Conservation (phyloP, 2,797 vertebrate genomes). For the Loris lydekkerianus region DNA sequence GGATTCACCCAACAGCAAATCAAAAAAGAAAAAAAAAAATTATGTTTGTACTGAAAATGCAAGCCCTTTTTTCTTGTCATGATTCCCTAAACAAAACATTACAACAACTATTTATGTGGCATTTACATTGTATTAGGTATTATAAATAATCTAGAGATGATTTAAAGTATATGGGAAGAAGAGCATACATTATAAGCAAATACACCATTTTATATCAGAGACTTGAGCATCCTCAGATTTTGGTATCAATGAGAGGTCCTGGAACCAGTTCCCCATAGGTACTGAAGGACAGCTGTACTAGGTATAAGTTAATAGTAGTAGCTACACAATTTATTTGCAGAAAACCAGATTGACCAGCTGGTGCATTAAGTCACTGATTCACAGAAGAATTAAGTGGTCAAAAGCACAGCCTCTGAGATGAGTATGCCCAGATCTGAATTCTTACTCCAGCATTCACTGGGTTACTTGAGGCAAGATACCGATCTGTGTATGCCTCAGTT, state of each 20-base stretch:
- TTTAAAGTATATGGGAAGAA: not conserved
- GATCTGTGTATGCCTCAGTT: not conserved
- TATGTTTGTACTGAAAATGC: not conserved
- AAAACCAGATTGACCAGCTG: not conserved
- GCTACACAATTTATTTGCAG: not conserved
- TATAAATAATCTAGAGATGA: not conserved
- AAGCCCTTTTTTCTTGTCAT: not conserved
- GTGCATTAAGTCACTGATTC: not conserved
- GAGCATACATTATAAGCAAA: not conserved
- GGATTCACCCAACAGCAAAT: not conserved
- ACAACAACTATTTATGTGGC: not conserved
- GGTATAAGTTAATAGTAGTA: not conserved
- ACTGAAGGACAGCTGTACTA: not conserved
- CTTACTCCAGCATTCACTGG: not conserved
- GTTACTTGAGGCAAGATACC: not conserved
- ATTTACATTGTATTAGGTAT: not conserved
- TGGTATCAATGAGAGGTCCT: not conserved
- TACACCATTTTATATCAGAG: not conserved
- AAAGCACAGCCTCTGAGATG: not conserved
- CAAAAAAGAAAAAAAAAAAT: not conserved
- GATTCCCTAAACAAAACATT: not conserved
- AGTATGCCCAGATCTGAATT: not conserved
- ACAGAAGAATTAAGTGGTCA: not conserved
- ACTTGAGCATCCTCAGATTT: not conserved
- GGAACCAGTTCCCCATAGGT: not conserved